Percentiles rank a stretch among this genome's conserved stretches.
Conservation (phyloP, 1,140 invertebrate species). For the Lucilia sericata region DNA sequence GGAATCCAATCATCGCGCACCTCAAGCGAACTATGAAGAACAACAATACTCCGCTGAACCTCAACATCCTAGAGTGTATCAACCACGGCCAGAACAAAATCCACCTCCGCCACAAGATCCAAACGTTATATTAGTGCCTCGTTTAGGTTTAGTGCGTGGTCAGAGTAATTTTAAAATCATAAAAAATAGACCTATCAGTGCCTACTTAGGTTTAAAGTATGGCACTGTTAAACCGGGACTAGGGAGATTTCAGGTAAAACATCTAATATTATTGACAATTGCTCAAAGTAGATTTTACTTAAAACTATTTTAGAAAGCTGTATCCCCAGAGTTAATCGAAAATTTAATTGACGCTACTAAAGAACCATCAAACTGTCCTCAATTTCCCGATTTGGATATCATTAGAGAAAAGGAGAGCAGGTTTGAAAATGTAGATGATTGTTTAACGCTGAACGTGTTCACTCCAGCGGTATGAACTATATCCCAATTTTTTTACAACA, state of each 20-base stretch:
- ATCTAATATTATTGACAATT: not conserved
- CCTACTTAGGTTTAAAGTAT: constrained; percentile 60
- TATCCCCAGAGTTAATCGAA: constrained; percentile 27
- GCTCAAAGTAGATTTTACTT: not conserved
- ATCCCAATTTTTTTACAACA: not conserved
- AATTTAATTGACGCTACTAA: constrained; percentile 53
- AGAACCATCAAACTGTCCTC: constrained; percentile 55
- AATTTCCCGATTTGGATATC: constrained; percentile 58
- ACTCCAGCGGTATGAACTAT: constrained; percentile 49
- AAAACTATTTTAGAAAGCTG: constrained; percentile 17
- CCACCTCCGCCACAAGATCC: not conserved
- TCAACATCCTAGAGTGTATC: not conserved
- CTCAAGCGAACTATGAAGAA: not conserved
- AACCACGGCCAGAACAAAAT: not conserved
- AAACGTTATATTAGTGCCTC: constrained; percentile 52
- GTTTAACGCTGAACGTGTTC: constrained; percentile 58
- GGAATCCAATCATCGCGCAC: not conserved
- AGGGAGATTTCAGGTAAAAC: constrained; percentile 57
- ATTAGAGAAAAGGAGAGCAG: constrained; percentile 52
- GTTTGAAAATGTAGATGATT: constrained; percentile 60
- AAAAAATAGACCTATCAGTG: constrained; percentile 55
- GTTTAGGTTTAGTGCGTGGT: constrained; percentile 55
- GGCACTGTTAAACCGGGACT: constrained; percentile 54
- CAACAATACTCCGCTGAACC: not conserved
- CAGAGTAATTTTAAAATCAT: constrained; percentile 52